Percentiles rank a stretch among this genome's conserved stretches.
These are phyloP conservation scores for Porites rus DNA, from an alignment of 92 coral and sea anemone species.

Conservation along the genomic window DNA sequence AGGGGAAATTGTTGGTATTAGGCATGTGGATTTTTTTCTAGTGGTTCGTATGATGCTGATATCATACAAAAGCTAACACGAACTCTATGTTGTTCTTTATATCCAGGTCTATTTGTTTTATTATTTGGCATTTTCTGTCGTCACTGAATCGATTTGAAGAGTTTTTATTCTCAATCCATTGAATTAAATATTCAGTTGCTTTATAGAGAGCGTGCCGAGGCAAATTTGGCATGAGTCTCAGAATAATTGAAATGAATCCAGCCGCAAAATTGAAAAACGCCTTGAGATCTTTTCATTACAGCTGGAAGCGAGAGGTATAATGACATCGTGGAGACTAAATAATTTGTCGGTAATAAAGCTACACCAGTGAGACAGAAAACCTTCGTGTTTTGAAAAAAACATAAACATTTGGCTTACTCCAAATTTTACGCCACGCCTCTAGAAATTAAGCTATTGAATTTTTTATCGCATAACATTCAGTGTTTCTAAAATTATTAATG, in stretches of 20 bases:
- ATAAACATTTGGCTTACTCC: slow-evolving; percentile 72
- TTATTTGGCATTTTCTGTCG: slow-evolving; percentile 30
- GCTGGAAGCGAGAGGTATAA: slow-evolving; percentile 47
- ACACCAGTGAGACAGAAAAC: slow-evolving; percentile 23
- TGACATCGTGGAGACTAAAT: slow-evolving; percentile 54
- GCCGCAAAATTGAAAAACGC: slow-evolving; percentile 55
- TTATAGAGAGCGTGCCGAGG: slow-evolving; percentile 24
- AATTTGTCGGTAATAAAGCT: slow-evolving; percentile 47
- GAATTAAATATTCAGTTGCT: slow-evolving; percentile 41
- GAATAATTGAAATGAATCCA: slow-evolving; percentile 16
- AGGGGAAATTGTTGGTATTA: slow-evolving; percentile 25
- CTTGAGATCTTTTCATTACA: slow-evolving; percentile 18
- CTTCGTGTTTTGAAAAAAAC: slow-evolving; percentile 56
- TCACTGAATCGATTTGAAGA: slow-evolving; percentile 9
- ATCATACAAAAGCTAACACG: background rate
- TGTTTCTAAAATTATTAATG: slow-evolving; percentile 61
- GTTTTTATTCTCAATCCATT: slow-evolving; percentile 17
- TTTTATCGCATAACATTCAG: slow-evolving; percentile 84
- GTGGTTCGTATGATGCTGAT: slow-evolving; percentile 8
- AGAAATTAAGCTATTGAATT: slow-evolving; percentile 74
- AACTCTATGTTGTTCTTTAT: slow-evolving; percentile 14
- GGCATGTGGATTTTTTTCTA: slow-evolving; percentile 41
- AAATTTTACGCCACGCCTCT: slow-evolving; percentile 77
- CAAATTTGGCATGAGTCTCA: slow-evolving; percentile 29
- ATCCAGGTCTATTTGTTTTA: slow-evolving; percentile 35